These are phyloP conservation scores for Lasioglossum albipes DNA, from an alignment of 1,140 invertebrate species.

Conservation along the genomic window DNA sequence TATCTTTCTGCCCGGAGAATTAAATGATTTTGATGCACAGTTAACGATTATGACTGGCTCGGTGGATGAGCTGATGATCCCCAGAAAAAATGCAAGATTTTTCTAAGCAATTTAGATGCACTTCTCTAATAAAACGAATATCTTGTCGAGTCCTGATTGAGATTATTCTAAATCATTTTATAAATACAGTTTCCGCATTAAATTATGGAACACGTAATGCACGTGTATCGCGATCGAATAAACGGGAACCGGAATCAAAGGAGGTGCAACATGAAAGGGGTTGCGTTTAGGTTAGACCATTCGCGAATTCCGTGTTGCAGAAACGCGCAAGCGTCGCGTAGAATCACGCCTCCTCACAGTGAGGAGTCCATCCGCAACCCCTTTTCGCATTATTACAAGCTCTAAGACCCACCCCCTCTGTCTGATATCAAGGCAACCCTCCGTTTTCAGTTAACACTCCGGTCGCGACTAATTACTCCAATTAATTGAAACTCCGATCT, in stretches of 20 bases:
- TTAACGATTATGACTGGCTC: no score
- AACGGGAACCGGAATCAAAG: background rate
- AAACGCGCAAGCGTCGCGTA: constrained; percentile 70
- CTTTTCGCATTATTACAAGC: constrained; percentile 65
- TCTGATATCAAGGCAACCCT: constrained; percentile 70
- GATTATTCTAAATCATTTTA: no score
- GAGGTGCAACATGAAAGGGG: background rate
- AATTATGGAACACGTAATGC: no score
- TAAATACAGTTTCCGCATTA: no score
- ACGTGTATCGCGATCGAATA: background rate
- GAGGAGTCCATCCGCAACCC: constrained; percentile 59
- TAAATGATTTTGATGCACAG: no score
- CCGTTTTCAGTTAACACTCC: constrained; percentile 75
- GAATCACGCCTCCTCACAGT: constrained; percentile 69
- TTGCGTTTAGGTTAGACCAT: background rate
- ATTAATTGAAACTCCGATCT: constrained; percentile 74
- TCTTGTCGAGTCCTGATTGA: no score
- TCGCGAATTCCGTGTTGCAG: background rate
- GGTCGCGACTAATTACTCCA: constrained; percentile 77
- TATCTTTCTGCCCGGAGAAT: background rate
- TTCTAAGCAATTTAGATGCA: no score
- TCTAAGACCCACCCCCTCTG: constrained; percentile 57
- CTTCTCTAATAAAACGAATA: no score
- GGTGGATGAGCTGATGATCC: no score
- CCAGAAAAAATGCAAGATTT: no score